These are phyloP conservation scores for Gallinago stenura DNA, from an alignment of 2,797 vertebrate genomes.

Conservation along the genomic window DNA sequence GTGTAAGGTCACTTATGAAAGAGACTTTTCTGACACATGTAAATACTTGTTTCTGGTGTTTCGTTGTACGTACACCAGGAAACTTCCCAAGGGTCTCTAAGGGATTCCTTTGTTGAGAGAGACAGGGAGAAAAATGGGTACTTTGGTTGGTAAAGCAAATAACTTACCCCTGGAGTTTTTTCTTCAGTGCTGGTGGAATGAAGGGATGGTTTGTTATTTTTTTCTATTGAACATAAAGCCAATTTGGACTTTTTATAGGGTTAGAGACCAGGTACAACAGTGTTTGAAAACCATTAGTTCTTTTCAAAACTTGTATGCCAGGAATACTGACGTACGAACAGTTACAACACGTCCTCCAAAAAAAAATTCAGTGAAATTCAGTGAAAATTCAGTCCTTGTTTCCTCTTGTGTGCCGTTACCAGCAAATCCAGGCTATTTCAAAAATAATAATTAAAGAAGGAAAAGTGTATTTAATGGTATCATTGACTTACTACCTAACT, in stretches of 20 bases:
- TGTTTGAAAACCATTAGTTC: not conserved
- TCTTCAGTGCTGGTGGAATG: not conserved
- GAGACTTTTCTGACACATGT: not conserved
- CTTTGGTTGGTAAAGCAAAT: not conserved
- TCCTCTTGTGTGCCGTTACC: not conserved
- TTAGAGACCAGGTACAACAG: not conserved
- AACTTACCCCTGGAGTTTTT: not conserved
- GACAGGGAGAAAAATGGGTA: not conserved
- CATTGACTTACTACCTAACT: not conserved
- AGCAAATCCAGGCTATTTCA: not conserved
- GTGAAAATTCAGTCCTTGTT: not conserved
- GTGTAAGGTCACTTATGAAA: not conserved
- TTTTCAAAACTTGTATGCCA: rapidly evolving
- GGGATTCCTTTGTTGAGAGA: not conserved
- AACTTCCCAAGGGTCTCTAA: not conserved
- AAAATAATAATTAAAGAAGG: not conserved
- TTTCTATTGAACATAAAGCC: not conserved
- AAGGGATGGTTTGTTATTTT: not conserved
- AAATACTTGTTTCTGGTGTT: not conserved
- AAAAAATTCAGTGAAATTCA: no score
- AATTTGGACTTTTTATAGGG: not conserved
- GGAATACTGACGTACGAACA: not conserved
- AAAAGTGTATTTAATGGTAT: not conserved
- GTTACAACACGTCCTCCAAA: not conserved
- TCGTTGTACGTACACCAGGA: not conserved